Conservation (phyloP, 2,797 vertebrate genomes). For the Petrocephalus schoutedeni region DNA sequence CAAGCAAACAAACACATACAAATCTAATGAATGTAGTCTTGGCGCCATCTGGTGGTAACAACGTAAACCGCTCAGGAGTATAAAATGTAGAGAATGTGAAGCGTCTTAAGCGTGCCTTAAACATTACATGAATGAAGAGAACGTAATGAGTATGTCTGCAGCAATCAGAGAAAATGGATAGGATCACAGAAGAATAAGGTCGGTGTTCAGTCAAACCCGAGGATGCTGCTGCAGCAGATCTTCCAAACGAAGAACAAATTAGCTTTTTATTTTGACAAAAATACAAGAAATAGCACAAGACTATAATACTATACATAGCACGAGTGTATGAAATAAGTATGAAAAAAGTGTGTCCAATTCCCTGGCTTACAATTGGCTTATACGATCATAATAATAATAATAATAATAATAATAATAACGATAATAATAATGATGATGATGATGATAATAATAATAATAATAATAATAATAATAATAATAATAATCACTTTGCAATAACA, state of each 20-base stretch:
- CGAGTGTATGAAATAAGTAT: not conserved
- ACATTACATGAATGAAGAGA: not conserved
- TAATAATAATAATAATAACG: too few species aligned
- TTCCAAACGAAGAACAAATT: not conserved
- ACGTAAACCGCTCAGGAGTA: not conserved
- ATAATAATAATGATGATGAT: too few species aligned
- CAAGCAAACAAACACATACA: not conserved
- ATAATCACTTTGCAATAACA: not conserved
- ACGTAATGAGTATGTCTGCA: not conserved
- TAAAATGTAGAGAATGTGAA: not conserved
- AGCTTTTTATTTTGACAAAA: not conserved
- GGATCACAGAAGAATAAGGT: not conserved
- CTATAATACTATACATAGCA: not conserved
- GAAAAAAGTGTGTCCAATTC: not conserved
- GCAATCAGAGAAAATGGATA: not conserved
- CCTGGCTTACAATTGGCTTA: not conserved
- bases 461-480: too few species aligned
- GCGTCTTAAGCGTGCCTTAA: not conserved
- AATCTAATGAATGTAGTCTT: conserved; percentile 20
- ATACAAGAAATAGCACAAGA: not conserved
- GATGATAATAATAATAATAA: too few species aligned
- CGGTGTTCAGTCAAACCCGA: not conserved
- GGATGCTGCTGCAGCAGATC: not conserved
- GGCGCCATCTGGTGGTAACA: conserved; percentile 48
- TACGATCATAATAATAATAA: too few species aligned